Evolutionary conservation across 2,888 invertebrate genomes (phyloP).

Genomic region (Thumatha senex): DNA sequence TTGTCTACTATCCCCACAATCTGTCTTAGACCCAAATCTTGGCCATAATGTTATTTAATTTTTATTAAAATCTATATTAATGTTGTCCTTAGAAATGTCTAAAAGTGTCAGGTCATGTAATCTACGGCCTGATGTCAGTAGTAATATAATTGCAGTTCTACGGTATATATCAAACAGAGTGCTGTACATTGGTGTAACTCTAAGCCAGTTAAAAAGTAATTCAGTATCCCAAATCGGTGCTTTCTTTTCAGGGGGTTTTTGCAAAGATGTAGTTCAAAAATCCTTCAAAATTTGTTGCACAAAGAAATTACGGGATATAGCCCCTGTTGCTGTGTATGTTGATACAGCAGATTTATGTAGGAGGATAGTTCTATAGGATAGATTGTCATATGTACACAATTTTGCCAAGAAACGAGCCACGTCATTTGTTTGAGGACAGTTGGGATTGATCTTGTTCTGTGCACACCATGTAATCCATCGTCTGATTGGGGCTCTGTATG

Average conservation of each 20-base stretch:
- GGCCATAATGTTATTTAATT: no score
- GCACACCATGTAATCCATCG: neutral
- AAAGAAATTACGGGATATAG: neutral
- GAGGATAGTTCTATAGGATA: no score
- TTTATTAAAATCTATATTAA: no score
- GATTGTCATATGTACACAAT: no score
- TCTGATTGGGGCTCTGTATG: no score
- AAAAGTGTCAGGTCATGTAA: neutral
- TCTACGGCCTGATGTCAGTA: no score
- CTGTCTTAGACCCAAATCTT: slow-evolving; percentile 3
- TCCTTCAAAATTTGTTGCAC: neutral
- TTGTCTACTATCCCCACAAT: neutral
- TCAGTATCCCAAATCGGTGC: neutral
- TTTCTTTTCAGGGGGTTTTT: neutral
- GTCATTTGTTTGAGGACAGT: no score
- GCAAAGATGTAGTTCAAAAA: neutral
- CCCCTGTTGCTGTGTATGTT: no score
- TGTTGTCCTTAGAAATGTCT: neutral
- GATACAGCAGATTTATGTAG: no score
- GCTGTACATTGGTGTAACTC: neutral
- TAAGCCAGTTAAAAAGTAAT: slow-evolving; percentile 9
- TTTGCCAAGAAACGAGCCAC: no score
- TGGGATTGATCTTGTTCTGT: neutral
- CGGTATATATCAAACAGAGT: slow-evolving; percentile 2
- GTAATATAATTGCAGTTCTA: neutral